Base-by-base conservation (phyloP, 2,888 invertebrate genomes). In the Eupithecia subumbrata region DNA sequence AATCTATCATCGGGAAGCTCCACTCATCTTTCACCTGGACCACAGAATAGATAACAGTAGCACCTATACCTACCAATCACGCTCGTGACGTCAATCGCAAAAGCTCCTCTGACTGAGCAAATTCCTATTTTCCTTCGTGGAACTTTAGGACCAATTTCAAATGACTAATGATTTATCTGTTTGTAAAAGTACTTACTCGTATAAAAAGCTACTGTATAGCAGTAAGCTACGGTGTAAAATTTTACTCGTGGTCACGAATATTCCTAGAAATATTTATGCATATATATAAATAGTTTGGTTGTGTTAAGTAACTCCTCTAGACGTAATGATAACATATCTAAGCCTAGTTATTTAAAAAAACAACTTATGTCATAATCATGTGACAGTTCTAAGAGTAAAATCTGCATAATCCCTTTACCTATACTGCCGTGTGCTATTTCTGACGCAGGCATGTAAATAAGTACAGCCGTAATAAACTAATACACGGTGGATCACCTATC, bases 361-460 rank as follows among this genome's bases (percentile, higher is more conserved):
- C 66, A 66, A n/a, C 66, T 64, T 18, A 11, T 56, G 56, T 18
- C 30, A 30, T 30, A 30, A 66, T 66, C 66, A 66, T n/a, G 66
- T 37, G 66, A 66, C 64, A 52, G n/a, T 52, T 8, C n/a, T n/a
- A 52, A n/a, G 9, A 52, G 56, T 56, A n/a, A 56, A 22, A 56
- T 56, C 56, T 56, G 56, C 56, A 56, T 66, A 66, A 66, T 66
- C 66, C 66, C 66, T 66, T n/a, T 37, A 18, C 34, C 25, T 14
- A 2, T 30, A 48, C 22, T 69, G 70, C 74, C 69, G 70, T 70
- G 16, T 71, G 25, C 37, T 43, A 64, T 66, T 69, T 43, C 67
- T 76, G 73, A 76, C 73, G 76, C 73, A 73, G 63, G 40, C 56
- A 60, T 56, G 71, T 52, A 68, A 71, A 76, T 76, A 60, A 64